Conservation (phyloP, 2,888 invertebrate genomes). For the Notodonta dromedarius region DNA sequence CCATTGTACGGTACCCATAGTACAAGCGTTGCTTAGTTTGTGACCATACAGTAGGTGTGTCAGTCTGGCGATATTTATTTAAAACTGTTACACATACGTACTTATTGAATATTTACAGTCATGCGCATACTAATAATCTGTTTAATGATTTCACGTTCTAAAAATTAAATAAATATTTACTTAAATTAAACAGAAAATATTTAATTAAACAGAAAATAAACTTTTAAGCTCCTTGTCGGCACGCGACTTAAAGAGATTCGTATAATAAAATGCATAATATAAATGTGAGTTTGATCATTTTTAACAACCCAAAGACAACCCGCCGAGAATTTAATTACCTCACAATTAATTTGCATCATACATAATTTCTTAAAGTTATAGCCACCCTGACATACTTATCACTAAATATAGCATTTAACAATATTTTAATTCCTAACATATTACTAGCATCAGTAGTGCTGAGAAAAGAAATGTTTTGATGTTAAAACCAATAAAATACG, state of each 20-base stretch:
- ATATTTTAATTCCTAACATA: conserved; percentile 25
- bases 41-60: no score
- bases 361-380: conserved; percentile 13
- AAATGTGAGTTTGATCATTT: conserved; percentile 29
- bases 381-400: conserved; percentile 9
- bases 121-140: no score
- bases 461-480: conserved; percentile 16
- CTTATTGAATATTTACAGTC: no score
- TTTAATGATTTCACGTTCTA: no score
- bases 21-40: no score
- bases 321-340: conserved; percentile 45
- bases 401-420: conserved; percentile 14
- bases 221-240: conserved; percentile 27
- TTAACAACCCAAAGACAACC: conserved; percentile 34
- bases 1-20: no score
- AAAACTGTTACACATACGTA: no score
- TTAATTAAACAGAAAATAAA: background rate
- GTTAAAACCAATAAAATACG: conserved; percentile 23
- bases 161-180: background rate
- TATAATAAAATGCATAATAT: conserved; percentile 37
- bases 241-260: background rate
- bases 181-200: background rate
- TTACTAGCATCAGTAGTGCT: conserved; percentile 18
- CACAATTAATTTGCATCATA: conserved; percentile 42
- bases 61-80: no score